Conservation (phyloP, 2,888 invertebrate species). For the Actias luna region DNA sequence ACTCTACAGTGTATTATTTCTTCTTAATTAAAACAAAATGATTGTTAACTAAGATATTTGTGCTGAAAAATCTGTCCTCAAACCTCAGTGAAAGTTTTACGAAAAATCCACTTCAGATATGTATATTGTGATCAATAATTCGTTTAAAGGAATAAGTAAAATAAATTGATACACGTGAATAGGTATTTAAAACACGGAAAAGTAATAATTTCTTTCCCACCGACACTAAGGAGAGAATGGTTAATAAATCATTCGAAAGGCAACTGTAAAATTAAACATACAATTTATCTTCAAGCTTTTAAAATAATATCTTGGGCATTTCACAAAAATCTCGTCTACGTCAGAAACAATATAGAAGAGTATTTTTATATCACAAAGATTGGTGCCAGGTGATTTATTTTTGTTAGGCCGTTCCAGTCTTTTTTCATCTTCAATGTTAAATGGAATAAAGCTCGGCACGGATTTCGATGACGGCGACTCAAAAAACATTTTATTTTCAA, state of each 20-base stretch:
- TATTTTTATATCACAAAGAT: not conserved
- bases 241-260: not conserved
- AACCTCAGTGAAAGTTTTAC: too few relatives aligned
- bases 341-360: conserved; percentile 1
- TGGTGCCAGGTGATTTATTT: conserved; percentile 1
- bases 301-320: not conserved
- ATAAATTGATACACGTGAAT: not conserved
- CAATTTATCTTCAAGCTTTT: not conserved
- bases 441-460: too few relatives aligned
- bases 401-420: not conserved
- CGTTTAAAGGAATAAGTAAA: too few relatives aligned
- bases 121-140: too few relatives aligned
- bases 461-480: too few relatives aligned
- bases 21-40: too few relatives aligned
- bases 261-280: not conserved
- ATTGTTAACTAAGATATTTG: too few relatives aligned
- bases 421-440: not conserved
- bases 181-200: not conserved
- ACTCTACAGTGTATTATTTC: too few relatives aligned
- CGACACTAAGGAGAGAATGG: not conserved
- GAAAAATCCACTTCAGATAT: too few relatives aligned
- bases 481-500: too few relatives aligned
- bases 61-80: too few relatives aligned
- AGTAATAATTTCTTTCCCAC: not conserved
- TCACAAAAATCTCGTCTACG: not conserved